These are phyloP conservation scores for Iphiclides podalirius DNA, from an alignment of 2,888 invertebrate species.

Conservation along the genomic window DNA sequence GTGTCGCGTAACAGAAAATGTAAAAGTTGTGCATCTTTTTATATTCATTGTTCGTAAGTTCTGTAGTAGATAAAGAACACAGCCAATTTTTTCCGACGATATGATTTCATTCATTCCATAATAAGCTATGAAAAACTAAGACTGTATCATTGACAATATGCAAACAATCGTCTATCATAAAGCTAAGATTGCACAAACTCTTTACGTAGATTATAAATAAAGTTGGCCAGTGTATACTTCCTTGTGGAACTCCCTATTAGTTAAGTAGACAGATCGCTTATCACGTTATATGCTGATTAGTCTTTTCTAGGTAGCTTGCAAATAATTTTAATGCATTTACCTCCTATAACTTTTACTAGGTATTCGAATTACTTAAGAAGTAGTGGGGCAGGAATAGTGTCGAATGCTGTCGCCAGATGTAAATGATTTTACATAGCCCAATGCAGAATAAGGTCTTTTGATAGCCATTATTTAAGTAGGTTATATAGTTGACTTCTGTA, in stretches of 20 bases:
- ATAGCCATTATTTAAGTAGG: too few relatives aligned
- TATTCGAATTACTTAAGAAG: not conserved
- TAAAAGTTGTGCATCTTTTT: too few relatives aligned
- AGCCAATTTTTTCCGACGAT: not conserved
- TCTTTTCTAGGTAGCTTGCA: not conserved
- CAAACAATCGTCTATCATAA: not conserved
- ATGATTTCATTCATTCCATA: not conserved
- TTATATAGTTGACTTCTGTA: too few relatives aligned
- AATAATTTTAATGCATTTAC: not conserved
- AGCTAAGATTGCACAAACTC: conserved; percentile 1
- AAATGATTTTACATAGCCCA: too few relatives aligned
- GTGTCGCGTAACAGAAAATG: too few relatives aligned
- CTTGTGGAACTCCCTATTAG: conserved; percentile 11
- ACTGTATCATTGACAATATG: not conserved
- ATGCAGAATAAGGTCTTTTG: too few relatives aligned
- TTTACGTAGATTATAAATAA: conserved; percentile 11
- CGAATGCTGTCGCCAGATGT: not conserved
- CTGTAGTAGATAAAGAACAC: too few relatives aligned
- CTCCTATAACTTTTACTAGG: too few relatives aligned
- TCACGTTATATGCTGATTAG: not conserved
- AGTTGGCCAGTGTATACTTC: conserved; percentile 13
- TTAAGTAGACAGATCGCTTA: not conserved
- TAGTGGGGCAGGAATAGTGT: not conserved
- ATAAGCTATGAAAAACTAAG: not conserved
- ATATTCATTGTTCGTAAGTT: too few relatives aligned